Evolutionary conservation across 2,888 invertebrate species (phyloP).

Genomic region (Graphium colonna): DNA sequence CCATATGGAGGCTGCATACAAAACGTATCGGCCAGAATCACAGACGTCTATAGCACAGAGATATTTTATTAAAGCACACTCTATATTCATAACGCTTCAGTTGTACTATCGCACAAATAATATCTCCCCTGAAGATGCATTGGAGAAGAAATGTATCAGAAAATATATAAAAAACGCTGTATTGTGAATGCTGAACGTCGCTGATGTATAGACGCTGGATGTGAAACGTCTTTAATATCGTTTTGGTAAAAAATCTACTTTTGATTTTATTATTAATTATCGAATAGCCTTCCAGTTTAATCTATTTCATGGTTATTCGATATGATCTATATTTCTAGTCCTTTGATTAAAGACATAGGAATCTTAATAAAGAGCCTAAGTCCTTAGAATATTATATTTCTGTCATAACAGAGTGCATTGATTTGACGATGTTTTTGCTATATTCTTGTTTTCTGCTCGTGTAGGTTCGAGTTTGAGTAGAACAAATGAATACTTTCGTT

Average conservation of each 20-base stretch:
- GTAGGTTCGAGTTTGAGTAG: too few species aligned
- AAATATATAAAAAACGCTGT: constrained; percentile 71
- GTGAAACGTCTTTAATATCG: constrained; percentile 24
- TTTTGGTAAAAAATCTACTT: constrained; percentile 3
- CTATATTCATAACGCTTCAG: constrained; percentile 78
- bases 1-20: constrained; percentile 27
- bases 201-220: constrained; percentile 37
- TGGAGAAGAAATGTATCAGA: constrained; percentile 79
- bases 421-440: too few species aligned
- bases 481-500: too few species aligned
- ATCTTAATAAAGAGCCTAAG: too few species aligned
- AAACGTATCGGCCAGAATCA: constrained; percentile 34
- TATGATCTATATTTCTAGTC: too few species aligned
- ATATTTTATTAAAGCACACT: constrained; percentile 75
- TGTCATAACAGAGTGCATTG: too few species aligned
- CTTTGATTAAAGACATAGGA: too few species aligned
- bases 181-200: constrained; percentile 45
- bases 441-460: too few species aligned
- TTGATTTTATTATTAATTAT: neutral
- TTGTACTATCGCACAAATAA: constrained; percentile 74
- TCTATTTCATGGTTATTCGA: too few species aligned
- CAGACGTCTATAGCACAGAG: constrained; percentile 41
- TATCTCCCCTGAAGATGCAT: constrained; percentile 77
- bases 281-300: too few species aligned
- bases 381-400: too few species aligned